phyloP scores from a whole-genome alignment of 2,888 invertebrate genomes.

The Drosophila nr. perissopoda region DNA sequence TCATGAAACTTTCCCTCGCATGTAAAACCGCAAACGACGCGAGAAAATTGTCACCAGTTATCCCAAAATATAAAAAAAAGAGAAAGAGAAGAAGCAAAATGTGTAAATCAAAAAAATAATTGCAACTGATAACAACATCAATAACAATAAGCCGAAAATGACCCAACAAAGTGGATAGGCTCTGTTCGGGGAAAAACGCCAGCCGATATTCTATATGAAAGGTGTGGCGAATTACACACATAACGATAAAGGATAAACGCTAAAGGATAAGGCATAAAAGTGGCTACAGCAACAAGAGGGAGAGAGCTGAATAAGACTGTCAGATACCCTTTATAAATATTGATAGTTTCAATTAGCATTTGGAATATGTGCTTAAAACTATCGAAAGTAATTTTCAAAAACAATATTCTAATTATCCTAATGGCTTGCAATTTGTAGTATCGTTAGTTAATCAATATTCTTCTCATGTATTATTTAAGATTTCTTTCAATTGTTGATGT shows the following conservation, averaged over 20 bases:
- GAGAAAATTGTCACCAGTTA: constrained; percentile 74
- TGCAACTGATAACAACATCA: constrained; percentile 82
- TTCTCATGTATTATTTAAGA: not conserved
- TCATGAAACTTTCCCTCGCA: constrained; percentile 3
- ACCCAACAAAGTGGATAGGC: constrained; percentile 11
- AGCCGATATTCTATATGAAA: constrained; percentile 23
- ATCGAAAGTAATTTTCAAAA: not conserved
- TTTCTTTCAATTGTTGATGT: not conserved
- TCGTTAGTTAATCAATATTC: not conserved
- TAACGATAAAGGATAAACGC: constrained; percentile 49
- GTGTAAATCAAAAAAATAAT: constrained; percentile 81
- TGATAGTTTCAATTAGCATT: not conserved
- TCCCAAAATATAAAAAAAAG: constrained; percentile 11
- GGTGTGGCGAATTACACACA: constrained; percentile 55
- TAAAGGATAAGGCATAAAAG: constrained; percentile 44
- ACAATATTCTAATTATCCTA: not conserved
- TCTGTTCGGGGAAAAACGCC: constrained; percentile 2
- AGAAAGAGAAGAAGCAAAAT: constrained; percentile 44
- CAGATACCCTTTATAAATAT: not conserved
- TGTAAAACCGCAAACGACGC: constrained; percentile 74
- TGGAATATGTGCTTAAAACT: not conserved
- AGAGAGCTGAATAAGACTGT: not conserved
- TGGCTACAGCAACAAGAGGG: not conserved
- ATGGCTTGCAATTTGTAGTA: not conserved
- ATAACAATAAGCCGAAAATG: constrained; percentile 74